A percentile compares a stretch with the other conserved stretches of the same genome.
These are phyloP conservation scores for Pristionchus exspectatus DNA, from an alignment of 2,888 invertebrate genomes.

Conservation along the genomic window DNA sequence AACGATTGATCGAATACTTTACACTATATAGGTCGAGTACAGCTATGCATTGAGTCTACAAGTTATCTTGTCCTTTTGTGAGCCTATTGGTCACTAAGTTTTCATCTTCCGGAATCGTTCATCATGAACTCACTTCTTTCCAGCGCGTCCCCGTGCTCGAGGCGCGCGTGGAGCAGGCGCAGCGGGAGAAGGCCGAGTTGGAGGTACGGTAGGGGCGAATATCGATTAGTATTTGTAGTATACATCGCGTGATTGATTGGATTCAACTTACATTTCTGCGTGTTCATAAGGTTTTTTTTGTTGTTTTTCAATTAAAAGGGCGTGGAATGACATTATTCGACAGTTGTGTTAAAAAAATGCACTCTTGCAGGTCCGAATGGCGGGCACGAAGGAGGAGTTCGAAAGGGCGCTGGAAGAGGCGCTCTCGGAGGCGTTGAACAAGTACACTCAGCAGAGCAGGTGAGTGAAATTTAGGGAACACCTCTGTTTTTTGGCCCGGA, in stretches of 20 bases:
- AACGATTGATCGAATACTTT: too few species aligned
- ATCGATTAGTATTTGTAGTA: neutral
- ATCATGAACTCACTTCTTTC: slow-evolving; percentile 2
- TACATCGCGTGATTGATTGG: neutral
- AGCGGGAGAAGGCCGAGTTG: slow-evolving; percentile 55
- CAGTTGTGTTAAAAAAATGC: neutral
- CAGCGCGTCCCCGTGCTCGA: slow-evolving; percentile 74
- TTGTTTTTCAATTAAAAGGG: too few species aligned
- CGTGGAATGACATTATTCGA: too few species aligned
- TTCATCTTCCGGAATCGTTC: too few species aligned
- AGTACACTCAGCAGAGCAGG: slow-evolving; percentile 69
- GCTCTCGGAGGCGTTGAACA: slow-evolving; percentile 70
- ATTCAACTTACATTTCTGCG: too few species aligned
- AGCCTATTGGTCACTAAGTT: too few species aligned
- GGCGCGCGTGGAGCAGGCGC: slow-evolving; percentile 67
- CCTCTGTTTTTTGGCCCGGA: too few species aligned
- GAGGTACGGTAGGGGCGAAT: slow-evolving; percentile 56
- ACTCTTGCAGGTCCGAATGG: slow-evolving; percentile 23
- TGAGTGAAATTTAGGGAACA: neutral
- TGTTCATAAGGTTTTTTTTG: too few species aligned
- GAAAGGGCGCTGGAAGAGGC: slow-evolving; percentile 72
- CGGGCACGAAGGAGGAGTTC: slow-evolving; percentile 61
- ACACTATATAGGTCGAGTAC: too few species aligned
- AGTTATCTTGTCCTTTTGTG: too few species aligned
- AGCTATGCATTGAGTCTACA: too few species aligned